Evolutionary conservation across 2,797 vertebrate species (phyloP).

Genomic region (Carapus acus): DNA sequence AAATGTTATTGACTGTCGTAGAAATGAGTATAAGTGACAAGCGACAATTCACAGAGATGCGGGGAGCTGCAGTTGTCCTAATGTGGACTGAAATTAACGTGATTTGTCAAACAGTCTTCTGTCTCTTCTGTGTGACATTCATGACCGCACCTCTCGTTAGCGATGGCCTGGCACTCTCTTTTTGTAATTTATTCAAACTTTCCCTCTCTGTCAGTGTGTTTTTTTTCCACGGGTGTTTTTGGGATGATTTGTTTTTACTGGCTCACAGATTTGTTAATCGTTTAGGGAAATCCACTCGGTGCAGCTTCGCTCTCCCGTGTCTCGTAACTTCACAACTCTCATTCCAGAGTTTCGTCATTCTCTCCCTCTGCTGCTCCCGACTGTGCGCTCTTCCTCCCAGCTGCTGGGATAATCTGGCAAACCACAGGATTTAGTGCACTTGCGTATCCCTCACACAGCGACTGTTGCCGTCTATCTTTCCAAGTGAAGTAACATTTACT

Average conservation of each 20-base stretch:
- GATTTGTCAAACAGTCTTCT: too few relatives aligned
- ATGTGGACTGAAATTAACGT: too few relatives aligned
- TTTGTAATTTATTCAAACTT: neutral
- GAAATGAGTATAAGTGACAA: too few relatives aligned
- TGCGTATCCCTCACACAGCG: constrained; percentile 9
- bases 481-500: too few relatives aligned
- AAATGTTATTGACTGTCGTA: too few relatives aligned
- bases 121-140: too few relatives aligned
- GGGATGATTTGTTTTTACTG: constrained; percentile 1
- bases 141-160: too few relatives aligned
- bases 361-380: constrained; percentile 1
- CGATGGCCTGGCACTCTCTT: too few relatives aligned
- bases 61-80: too few relatives aligned
- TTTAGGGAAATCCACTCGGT: neutral
- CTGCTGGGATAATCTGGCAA: constrained; percentile 6
- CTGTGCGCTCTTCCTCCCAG: constrained; percentile 9
- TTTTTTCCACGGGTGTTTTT: too few relatives aligned
- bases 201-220: neutral
- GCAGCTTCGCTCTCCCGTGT: constrained; percentile 1
- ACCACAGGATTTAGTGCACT: constrained; percentile 2
- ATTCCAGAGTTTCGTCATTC: constrained; percentile 9
- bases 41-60: too few relatives aligned
- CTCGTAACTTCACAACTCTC: neutral
- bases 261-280: constrained; percentile 10
- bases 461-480: constrained; percentile 1